Base-by-base conservation (phyloP, 64 coral and sea anemone genomes). In the Actinia equina region DNA sequence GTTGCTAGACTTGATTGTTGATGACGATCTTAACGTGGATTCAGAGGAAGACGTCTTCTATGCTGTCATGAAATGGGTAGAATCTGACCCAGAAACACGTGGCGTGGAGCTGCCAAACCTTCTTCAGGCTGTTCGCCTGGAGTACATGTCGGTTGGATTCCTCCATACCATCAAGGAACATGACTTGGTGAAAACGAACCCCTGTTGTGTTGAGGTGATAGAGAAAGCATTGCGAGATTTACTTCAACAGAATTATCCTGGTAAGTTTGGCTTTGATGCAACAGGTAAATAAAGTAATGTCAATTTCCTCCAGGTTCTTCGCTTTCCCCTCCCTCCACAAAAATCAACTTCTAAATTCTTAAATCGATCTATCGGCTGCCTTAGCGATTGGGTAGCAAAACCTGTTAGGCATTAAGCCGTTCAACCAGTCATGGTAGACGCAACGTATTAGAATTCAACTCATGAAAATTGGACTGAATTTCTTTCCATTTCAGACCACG, bases 11-110 rank as follows among this genome's bases (percentile, higher is more conserved):
- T 58, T 89, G 25, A 59, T 89, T 55, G 26, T 67, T 10, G 43
- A 77, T 14, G 88, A 89, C 9, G 18, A 89, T 22, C 88, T 84
- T 3, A 2, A 18, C 17, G 80, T 89, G 15, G 11, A 84, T 55
- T 52, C 7, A 76, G 88, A 89, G 67, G 88, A 83, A 89, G 88
- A 89, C 12, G 80, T 89, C 17, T 89, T 89, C 62, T 41, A 54
- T 20, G 80, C 88, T 17, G 80, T 84, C 76, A 71, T 44, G 19
- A 89, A 84, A 51, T 89, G 88, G 88, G 81, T 89, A 0, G 63
- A 44, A 8, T 20, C 13, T 3, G 88, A 89, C 61, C 22, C 69
- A 76, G 88, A 89, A 5, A 30, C 27, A 52, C 88, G 88, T 17
- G 54, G 17, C 22, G 6, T 12, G 5, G 82, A 84, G 27, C 59